A percentile compares a stretch with the other conserved stretches of the same genome.
phyloP scores from a whole-genome alignment of 2,113 vertebrate species.

The Amphilophus citrinellus region DNA sequence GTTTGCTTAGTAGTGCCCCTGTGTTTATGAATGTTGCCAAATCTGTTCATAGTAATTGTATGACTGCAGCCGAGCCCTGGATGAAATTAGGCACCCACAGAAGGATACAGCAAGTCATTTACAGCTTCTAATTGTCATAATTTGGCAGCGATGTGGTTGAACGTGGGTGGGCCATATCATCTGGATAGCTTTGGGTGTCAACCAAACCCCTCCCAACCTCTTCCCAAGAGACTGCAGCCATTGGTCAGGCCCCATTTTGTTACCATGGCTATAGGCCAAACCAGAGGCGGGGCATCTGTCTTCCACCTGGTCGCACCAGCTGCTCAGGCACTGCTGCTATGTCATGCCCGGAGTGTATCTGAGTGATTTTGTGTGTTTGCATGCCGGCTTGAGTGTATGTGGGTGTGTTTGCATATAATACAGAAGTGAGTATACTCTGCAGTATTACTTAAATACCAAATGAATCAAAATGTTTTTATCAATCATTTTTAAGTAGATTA shows the following conservation, averaged over 20 bases:
- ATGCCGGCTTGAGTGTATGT: neutral
- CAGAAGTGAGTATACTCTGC: neutral
- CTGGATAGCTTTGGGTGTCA: constrained; percentile 61
- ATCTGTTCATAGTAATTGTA: constrained; percentile 42
- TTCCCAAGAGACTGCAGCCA: constrained; percentile 41
- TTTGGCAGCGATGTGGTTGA: constrained; percentile 58
- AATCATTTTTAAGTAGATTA: too few species aligned
- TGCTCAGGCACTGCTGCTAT: constrained; percentile 65
- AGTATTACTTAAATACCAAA: neutral
- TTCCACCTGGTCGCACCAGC: constrained; percentile 77
- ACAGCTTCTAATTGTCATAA: constrained; percentile 63
- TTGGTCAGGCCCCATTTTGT: constrained; percentile 67
- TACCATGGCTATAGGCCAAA: constrained; percentile 73
- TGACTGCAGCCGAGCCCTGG: constrained; percentile 4
- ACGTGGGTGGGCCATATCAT: constrained; percentile 66
- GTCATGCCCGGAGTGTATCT: constrained; percentile 55
- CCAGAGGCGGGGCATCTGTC: constrained; percentile 75
- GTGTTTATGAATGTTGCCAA: constrained; percentile 33
- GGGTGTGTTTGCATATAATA: neutral
- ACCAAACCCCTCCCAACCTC: constrained; percentile 37
- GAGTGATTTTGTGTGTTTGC: constrained; percentile 23
- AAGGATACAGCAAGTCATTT: constrained; percentile 46
- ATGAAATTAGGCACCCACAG: constrained; percentile 32
- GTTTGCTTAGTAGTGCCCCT: constrained; percentile 28
- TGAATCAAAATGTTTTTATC: neutral